Base-by-base conservation (phyloP, 2,888 invertebrate species). In the Eurois occulta region DNA sequence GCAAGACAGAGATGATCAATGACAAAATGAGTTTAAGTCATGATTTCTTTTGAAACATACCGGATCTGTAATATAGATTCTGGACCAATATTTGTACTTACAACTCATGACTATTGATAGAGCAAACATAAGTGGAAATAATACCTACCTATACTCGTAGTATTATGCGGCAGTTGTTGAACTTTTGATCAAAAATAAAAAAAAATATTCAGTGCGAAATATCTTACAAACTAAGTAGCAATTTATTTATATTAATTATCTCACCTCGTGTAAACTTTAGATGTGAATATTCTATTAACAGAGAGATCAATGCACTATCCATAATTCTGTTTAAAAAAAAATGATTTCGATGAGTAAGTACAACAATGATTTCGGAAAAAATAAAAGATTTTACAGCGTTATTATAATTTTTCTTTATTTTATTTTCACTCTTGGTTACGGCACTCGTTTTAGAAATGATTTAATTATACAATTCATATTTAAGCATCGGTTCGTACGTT, bases 351-450 rank as follows among this genome's bases (percentile, higher is more conserved):
- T 58, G 16, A 43, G 55, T 11, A 28, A 1, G n/a, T n/a, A 46
- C 43, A 11, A 10, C 24, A 41, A 60, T 28, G 21, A 69, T 35
- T 41, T 52, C 0, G 2, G 16, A 28, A 24, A 35, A n/a, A 58
- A 43, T 69, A 28, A 65, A 80, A 65, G 8, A 65, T 43, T 64
- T 0, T 18, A 35, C 13, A 65, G 32, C 43, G 7, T 71, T 60
- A 60, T 32, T 64, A n/a, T 48, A 2, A 69, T 65, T 58, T 28
- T 16, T 24, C 5, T 80, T 81, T 81, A 77, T 77, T 77, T 72
- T 16, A 28, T 64, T 67, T 52, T 43, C 18, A n/a, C n/a, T 35
- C 28, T n/a, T 43, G 10, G 46, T 58, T 55, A 28, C 35, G 32
- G 43, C 21, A 55, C 55, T 78, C 43, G 7, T 35, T 46, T 38